Evolutionary conservation across 2,888 invertebrate species (phyloP), one percentile per base, ranked within the genome.

Genomic region (Eupsilia transversa): DNA sequence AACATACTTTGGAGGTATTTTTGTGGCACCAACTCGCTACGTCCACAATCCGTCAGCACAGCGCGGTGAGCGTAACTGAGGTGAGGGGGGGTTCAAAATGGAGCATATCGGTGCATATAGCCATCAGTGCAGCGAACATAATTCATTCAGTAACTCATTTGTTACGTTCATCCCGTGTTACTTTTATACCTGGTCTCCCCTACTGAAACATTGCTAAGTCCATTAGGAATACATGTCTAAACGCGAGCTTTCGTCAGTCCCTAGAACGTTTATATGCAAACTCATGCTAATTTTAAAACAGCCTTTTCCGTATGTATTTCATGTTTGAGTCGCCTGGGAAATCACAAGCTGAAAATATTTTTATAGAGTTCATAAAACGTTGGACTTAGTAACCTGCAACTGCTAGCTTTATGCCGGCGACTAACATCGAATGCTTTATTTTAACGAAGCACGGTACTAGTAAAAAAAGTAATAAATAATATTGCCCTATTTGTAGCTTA

Each of bases 281-380:
- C 38, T 72, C 65, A 70, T 72, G 67, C 33, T 65, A 56, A 79
- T 80, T 79, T 83, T 66, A 69, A 79, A 82, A 80, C 66, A 52
- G 43, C 56, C 49, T 68, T 71, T 69, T 67, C 68, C 61, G 54
- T 66, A 61, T 70, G 66, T 49, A 66, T 71, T 76, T 57, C 35
- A 68, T 61, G 35, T 76, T 72, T 72, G 54, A 65, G 46, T 70
- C 79, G 23, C 73, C n/a, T 1, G 83, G 86, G 86, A 74, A 74
- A 85, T 83, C 79, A 74, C 46, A 74, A 68, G 46, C 64, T 79
- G 70, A 85, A 79, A 84, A 82, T 80, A 80, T 80, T 67, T 84
- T 80, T 70, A 70, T 67, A 41, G n/a, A 72, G 52, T 41, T 61
- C 57, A 74, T 84, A 77, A 80, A 84, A 70, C 49, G 60, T 49